A percentile compares a stretch with the other conserved stretches of the same genome.
phyloP scores from a whole-genome alignment of 1,140 invertebrate species.

The Drosophila leontia region DNA sequence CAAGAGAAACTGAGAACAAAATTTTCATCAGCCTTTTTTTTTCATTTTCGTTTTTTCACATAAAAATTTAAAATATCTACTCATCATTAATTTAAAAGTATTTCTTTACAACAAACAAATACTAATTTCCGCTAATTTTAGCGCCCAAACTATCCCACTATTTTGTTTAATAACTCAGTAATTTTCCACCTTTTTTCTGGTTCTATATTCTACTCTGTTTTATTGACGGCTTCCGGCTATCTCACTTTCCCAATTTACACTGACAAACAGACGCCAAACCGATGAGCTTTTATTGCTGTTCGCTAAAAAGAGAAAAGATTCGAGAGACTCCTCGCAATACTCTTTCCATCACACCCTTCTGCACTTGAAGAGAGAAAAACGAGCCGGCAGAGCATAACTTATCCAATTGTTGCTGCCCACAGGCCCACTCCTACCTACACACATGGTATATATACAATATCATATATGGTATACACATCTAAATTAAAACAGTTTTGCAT shows the following conservation, averaged over 20 bases:
- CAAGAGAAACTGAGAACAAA: not conserved
- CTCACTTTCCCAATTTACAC: slow-evolving; percentile 6
- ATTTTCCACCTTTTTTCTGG: not conserved
- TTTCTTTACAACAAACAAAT: not conserved
- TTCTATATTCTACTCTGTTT: not conserved
- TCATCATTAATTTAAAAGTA: not conserved
- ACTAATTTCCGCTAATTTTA: not conserved
- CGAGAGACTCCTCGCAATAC: not conserved
- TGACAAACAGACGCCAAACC: not conserved
- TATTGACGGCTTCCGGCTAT: slow-evolving; percentile 9
- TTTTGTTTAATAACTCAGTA: not conserved
- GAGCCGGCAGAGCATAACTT: not conserved
- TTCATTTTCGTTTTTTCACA: too few species aligned
- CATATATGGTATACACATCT: slow-evolving; percentile 13
- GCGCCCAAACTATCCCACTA: not conserved
- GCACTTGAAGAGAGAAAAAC: slow-evolving; percentile 18
- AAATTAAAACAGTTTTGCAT: slow-evolving; percentile 3
- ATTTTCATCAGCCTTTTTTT: not conserved
- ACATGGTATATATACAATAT: not conserved
- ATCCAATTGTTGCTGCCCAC: slow-evolving; percentile 21
- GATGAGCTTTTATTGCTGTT: not conserved
- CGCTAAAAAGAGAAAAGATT: not conserved
- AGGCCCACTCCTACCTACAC: not conserved
- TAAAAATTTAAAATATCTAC: not conserved
- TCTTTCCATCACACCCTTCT: slow-evolving; percentile 1